These are phyloP conservation scores for Zygogramma bicolorata DNA, from an alignment of 2,888 invertebrate species.

Conservation along the genomic window DNA sequence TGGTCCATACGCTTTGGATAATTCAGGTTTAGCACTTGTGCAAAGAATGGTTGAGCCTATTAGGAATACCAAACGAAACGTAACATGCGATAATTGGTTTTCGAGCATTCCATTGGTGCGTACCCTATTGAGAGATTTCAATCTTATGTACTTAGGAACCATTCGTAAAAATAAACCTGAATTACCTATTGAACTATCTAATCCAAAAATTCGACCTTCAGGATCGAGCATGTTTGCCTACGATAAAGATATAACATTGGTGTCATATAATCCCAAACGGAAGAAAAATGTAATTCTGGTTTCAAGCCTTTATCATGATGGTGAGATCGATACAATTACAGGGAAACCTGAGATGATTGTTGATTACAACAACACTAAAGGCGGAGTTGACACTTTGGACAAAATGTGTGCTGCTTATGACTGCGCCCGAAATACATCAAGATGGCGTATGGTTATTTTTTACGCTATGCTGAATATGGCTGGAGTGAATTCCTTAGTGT, in stretches of 20 bases:
- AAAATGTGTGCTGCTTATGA: conserved; percentile 36
- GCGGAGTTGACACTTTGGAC: conserved; percentile 12
- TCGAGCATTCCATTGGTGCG: conserved; percentile 17
- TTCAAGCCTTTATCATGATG: conserved; percentile 53
- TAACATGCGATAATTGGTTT: conserved; percentile 30
- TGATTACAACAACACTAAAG: conserved; percentile 24
- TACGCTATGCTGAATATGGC: conserved; percentile 17
- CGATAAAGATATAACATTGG: conserved; percentile 46
- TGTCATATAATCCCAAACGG: conserved; percentile 52
- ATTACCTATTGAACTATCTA: conserved; percentile 54
- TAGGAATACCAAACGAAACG: conserved; percentile 18
- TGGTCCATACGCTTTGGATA: neutral
- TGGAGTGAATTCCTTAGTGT: conserved; percentile 10
- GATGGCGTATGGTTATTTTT: conserved; percentile 28
- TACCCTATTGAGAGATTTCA: conserved; percentile 23
- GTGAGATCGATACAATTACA: conserved; percentile 36
- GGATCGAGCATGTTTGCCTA: conserved; percentile 50
- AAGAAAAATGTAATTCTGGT: conserved; percentile 52
- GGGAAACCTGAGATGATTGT: conserved; percentile 20
- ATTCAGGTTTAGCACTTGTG: conserved; percentile 5
- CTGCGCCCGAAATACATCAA: conserved; percentile 35
- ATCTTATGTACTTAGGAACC: conserved; percentile 50
- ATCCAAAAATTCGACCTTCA: conserved; percentile 38
- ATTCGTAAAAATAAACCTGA: conserved; percentile 54
- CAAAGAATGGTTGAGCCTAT: conserved; percentile 25